Evolutionary conservation across 1,140 invertebrate genomes (phyloP).

Genomic region (Drosophila parabipectinata): DNA sequence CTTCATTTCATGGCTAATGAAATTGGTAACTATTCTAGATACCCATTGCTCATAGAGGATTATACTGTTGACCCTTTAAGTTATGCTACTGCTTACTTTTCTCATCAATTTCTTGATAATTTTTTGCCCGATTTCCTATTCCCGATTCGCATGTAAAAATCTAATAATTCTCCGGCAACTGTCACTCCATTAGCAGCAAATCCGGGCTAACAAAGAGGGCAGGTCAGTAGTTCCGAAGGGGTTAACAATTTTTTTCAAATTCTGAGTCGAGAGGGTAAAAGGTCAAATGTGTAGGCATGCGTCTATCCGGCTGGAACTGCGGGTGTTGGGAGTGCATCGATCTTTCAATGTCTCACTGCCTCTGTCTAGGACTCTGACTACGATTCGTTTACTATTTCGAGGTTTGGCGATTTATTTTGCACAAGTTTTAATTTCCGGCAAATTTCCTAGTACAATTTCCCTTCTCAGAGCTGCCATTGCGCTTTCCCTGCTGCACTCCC

Average conservation of each 20-base stretch:
- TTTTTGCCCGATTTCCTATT: conserved; percentile 17
- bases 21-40: not conserved
- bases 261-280: not conserved
- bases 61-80: not conserved
- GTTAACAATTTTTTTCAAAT: not conserved
- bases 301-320: conserved; percentile 3
- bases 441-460: conserved; percentile 84
- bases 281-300: conserved; percentile 25
- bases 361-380: conserved; percentile 19
- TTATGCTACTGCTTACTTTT: too few relatives aligned
- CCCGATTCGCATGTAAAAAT: conserved; percentile 74
- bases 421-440: conserved; percentile 84
- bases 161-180: conserved; percentile 80
- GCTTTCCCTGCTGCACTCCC: conserved; percentile 31
- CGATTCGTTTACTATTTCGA: conserved; percentile 43
- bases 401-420: conserved; percentile 82
- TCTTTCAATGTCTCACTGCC: conserved; percentile 43
- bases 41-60: not conserved
- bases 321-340: conserved; percentile 43
- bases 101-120: not conserved
- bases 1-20: conserved; percentile 8
- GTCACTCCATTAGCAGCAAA: conserved; percentile 74
- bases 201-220: conserved; percentile 29
- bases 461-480: conserved; percentile 63
- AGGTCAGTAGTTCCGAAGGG: not conserved